phyloP scores from a whole-genome alignment of 30 jellyfish, hydroid and myxozoan species.

The Catostylus mosaicus region DNA sequence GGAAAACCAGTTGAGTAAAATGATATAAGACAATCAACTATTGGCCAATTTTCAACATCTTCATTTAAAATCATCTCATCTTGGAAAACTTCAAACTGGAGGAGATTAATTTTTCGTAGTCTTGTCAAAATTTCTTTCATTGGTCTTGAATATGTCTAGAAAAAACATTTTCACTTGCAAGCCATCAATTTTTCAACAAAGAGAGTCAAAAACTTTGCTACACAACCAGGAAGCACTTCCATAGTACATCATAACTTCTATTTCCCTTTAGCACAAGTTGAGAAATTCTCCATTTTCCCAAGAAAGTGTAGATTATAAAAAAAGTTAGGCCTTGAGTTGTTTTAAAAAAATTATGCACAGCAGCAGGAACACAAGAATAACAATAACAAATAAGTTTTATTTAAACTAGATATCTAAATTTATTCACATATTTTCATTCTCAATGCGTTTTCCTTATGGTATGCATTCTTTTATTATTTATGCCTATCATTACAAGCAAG shows the following conservation, averaged over 20 bases:
- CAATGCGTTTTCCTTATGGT: too few species aligned
- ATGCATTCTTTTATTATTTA: too few species aligned
- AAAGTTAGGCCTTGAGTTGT: background rate
- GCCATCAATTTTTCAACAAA: background rate
- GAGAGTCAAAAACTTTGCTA: background rate
- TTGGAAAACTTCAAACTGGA: conserved; percentile 91
- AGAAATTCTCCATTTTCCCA: background rate
- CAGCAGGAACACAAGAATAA: too few species aligned
- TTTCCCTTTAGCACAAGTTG: background rate
- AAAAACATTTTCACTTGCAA: background rate
- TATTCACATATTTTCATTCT: too few species aligned
- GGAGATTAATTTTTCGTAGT: conserved; percentile 67
- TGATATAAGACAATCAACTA: conserved; percentile 93
- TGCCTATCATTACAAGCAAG: too few species aligned
- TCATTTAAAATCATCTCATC: conserved; percentile 91
- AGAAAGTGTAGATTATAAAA: too few species aligned
- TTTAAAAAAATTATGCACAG: too few species aligned
- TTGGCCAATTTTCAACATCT: conserved; percentile 99
- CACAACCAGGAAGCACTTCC: background rate
- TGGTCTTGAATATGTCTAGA: conserved; percentile 94
- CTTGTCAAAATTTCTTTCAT: conserved; percentile 96
- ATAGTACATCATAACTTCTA: background rate
- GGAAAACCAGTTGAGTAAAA: conserved; percentile 98
- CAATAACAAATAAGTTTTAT: too few species aligned
- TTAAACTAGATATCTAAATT: too few species aligned